These are phyloP conservation scores for Gallinago undulata DNA, from an alignment of 2,113 vertebrate species.

Conservation along the genomic window DNA sequence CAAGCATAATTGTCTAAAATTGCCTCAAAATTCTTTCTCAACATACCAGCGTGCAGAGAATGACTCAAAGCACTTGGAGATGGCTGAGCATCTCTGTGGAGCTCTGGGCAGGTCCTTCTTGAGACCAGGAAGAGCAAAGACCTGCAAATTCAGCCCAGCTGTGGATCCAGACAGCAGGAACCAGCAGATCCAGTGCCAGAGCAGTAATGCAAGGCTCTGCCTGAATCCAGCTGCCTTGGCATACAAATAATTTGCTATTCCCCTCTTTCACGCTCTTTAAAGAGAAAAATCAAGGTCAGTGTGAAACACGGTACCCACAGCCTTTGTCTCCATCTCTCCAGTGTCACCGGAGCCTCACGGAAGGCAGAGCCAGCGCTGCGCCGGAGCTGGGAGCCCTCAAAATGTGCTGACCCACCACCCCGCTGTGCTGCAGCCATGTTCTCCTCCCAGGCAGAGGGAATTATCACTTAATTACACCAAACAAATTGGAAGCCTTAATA, in stretches of 20 bases:
- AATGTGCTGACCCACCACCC: not conserved
- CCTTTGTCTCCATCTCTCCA: not conserved
- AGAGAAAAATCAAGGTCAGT: not conserved
- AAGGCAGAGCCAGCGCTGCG: fast-evolving
- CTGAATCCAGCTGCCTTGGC: not conserved
- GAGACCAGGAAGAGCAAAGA: not conserved
- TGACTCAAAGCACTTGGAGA: not conserved
- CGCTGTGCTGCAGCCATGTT: fast-evolving
- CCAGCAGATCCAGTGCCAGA: not conserved
- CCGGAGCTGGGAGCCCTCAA: not conserved
- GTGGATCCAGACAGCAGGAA: not conserved
- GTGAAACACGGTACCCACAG: not conserved
- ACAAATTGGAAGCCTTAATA: not conserved
- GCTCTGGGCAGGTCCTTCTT: not conserved
- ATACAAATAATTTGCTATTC: fast-evolving
- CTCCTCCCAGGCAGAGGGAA: not conserved
- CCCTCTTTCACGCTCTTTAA: not conserved
- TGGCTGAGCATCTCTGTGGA: not conserved
- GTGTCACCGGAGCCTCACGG: not conserved
- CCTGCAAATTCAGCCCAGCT: not conserved
- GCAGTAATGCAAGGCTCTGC: not conserved
- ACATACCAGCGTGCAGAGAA: not conserved
- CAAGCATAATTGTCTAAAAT: not conserved
- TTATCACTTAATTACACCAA: not conserved
- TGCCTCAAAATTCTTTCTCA: not conserved